Conservation (phyloP, 2,113 vertebrate genomes). For the Megaptera novaeangliae region DNA sequence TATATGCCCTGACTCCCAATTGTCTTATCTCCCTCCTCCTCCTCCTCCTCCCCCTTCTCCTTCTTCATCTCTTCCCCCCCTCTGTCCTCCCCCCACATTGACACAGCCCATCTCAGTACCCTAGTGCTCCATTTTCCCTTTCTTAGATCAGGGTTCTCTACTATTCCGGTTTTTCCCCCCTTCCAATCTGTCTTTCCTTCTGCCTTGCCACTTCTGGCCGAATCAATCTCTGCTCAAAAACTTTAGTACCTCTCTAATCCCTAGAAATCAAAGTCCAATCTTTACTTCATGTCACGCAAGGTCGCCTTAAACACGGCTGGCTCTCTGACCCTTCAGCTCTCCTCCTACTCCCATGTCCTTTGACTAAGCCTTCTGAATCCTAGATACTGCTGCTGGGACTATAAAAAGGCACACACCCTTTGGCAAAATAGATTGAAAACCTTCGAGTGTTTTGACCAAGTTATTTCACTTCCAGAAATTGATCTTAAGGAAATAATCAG, state of each 20-base stretch:
- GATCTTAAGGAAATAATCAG: conserved; percentile 9
- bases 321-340: not conserved
- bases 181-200: not conserved
- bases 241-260: not conserved
- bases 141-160: not conserved
- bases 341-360: accelerated
- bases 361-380: not conserved
- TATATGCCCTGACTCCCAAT: accelerated
- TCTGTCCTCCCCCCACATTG: accelerated
- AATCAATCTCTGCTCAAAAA: not conserved
- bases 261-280: not conserved
- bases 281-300: not conserved
- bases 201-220: not conserved
- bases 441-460: not conserved
- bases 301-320: not conserved
- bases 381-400: too few relatives aligned
- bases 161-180: not conserved
- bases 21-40: not conserved
- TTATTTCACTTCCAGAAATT: not conserved
- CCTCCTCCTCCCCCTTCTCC: accelerated
- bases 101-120: not conserved
- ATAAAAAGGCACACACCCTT: not conserved
- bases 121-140: too few relatives aligned
- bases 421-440: not conserved
- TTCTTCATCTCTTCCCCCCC: accelerated